These are phyloP conservation scores for Rhinoraja longicauda DNA, from an alignment of 2,797 vertebrate species.

Conservation along the genomic window DNA sequence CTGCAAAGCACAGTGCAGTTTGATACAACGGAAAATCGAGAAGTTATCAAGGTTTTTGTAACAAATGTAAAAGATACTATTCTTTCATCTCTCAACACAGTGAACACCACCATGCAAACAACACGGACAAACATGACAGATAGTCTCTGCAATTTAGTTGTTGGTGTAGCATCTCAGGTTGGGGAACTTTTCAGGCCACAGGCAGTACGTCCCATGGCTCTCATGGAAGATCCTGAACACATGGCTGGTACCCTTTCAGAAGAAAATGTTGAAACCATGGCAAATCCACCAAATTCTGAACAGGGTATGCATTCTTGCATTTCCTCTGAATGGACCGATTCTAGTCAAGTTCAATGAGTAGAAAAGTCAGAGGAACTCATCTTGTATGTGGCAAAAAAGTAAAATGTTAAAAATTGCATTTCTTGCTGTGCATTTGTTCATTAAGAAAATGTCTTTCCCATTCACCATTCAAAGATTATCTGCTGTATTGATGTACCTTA, in stretches of 20 bases:
- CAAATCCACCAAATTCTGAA: conserved; percentile 10
- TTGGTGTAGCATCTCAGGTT: background rate
- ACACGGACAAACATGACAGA: background rate
- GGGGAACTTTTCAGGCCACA: background rate
- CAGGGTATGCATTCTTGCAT: background rate
- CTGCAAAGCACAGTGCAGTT: background rate
- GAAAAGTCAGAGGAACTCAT: background rate
- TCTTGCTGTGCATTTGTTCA: background rate
- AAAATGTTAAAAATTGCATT: conserved; percentile 4
- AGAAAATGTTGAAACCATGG: background rate
- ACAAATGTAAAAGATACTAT: background rate
- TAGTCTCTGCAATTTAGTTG: background rate
- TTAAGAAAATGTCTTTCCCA: background rate
- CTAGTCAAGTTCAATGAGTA: background rate
- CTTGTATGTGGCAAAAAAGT: background rate
- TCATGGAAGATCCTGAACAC: background rate
- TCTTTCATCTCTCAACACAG: background rate
- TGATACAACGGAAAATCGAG: conserved; percentile 12
- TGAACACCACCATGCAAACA: conserved; percentile 25
- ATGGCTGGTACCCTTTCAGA: background rate
- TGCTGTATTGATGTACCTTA: background rate
- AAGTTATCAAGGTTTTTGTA: background rate
- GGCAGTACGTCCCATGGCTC: background rate
- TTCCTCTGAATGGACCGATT: background rate
- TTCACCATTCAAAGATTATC: background rate